Evolutionary conservation across 1,140 invertebrate genomes (phyloP).

Genomic region (Whitmania pigra): DNA sequence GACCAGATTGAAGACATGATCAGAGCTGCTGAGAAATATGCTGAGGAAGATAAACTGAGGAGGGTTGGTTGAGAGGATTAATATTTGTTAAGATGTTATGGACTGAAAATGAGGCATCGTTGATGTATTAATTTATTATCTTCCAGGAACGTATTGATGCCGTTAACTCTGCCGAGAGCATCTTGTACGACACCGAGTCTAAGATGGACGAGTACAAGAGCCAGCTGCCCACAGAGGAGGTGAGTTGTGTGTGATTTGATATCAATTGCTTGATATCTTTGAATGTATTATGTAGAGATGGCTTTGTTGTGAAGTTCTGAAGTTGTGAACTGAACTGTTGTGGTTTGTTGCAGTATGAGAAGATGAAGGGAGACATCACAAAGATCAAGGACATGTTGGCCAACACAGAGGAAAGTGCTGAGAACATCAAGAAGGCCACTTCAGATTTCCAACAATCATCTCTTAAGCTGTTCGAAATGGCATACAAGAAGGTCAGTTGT

Average conservation of each 20-base stretch:
- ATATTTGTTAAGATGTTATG: too few relatives aligned
- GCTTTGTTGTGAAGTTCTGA: too few relatives aligned
- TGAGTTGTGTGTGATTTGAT: conserved; percentile 36
- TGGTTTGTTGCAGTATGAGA: conserved; percentile 53
- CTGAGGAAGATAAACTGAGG: conserved; percentile 75
- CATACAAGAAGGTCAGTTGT: conserved; percentile 84
- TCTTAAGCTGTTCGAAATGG: conserved; percentile 95
- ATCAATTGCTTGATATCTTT: too few relatives aligned
- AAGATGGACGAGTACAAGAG: conserved; percentile 97
- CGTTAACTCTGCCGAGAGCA: conserved; percentile 88
- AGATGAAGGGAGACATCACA: conserved; percentile 69
- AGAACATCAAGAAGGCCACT: conserved; percentile 75
- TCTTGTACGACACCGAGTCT: conserved; percentile 91
- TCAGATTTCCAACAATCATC: conserved; percentile 85
- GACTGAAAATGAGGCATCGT: too few relatives aligned
- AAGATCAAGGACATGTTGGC: conserved; percentile 69
- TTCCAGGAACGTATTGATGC: conserved; percentile 74
- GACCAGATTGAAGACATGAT: conserved; percentile 99
- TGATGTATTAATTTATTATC: conserved; percentile 11
- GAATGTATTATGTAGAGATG: too few relatives aligned
- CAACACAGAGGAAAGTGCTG: conserved; percentile 75
- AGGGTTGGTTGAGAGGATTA: conserved; percentile 45
- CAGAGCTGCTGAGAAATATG: conserved; percentile 89
- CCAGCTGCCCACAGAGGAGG: conserved; percentile 85
- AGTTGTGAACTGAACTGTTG: too few relatives aligned